phyloP scores from a whole-genome alignment of 2,113 vertebrate genomes.

The Poeciliopsis retropinna region DNA sequence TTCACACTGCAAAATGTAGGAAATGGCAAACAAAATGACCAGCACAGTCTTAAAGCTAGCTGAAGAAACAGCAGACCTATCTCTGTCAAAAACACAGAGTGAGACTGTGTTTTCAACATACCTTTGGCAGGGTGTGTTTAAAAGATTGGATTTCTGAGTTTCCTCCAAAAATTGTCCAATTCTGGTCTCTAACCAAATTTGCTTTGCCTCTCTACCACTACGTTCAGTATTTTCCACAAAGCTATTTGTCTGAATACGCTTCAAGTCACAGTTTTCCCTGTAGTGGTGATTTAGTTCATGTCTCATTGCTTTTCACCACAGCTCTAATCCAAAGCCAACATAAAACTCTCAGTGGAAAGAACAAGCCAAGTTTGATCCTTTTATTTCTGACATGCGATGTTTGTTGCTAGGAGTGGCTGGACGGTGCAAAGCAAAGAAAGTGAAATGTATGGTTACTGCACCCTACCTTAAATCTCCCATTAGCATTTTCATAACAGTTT shows the following conservation, averaged over 20 bases:
- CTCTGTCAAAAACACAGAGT: not conserved
- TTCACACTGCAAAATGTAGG: not conserved
- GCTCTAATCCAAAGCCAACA: not conserved
- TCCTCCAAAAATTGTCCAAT: not conserved
- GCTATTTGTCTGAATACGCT: not conserved
- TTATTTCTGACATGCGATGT: not conserved
- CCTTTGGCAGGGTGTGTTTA: not conserved
- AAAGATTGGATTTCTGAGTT: not conserved
- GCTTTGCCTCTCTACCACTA: not conserved
- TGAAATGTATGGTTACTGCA: not conserved
- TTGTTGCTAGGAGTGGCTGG: not conserved
- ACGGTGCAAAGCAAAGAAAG: not conserved
- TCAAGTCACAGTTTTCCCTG: not conserved
- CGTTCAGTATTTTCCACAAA: not conserved
- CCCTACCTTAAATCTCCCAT: not conserved
- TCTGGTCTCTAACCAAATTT: not conserved
- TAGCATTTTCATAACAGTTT: constrained; percentile 3
- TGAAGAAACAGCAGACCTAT: not conserved
- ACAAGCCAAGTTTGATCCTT: not conserved
- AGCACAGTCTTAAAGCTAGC: not conserved
- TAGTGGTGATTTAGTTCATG: not conserved
- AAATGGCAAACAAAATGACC: not conserved
- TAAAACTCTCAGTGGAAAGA: not conserved
- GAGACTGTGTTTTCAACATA: not conserved
- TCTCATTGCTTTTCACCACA: not conserved